phyloP scores from a whole-genome alignment of 1,140 invertebrate genomes.

The Zaprionus lachaisei region DNA sequence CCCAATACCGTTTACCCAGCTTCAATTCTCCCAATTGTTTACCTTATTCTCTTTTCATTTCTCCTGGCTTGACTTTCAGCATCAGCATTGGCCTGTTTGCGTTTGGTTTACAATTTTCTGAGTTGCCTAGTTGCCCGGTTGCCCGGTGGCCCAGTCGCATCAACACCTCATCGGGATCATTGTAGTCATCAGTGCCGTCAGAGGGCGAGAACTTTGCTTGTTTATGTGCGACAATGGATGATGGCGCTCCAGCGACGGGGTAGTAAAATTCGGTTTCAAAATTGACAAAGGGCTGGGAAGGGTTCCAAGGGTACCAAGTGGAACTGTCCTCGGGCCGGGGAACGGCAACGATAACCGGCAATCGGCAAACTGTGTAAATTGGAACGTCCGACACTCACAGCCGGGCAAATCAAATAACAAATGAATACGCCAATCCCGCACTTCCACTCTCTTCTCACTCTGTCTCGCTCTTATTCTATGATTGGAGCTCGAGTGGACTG shows the following conservation, averaged over 20 bases:
- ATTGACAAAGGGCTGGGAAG: constrained; percentile 33
- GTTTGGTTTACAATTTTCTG: background rate
- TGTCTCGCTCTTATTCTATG: constrained; percentile 33
- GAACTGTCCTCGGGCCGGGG: constrained; percentile 22
- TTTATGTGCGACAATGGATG: constrained; percentile 17
- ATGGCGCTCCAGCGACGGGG: constrained; percentile 33
- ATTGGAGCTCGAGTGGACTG: constrained; percentile 49
- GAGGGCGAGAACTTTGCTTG: constrained; percentile 15
- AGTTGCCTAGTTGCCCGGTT: constrained; percentile 2
- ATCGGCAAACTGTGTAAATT: constrained; percentile 50
- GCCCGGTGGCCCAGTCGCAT: constrained; percentile 22
- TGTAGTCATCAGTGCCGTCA: constrained; percentile 11
- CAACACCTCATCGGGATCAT: constrained; percentile 47
- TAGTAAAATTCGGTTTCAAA: constrained; percentile 45
- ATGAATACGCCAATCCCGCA: constrained; percentile 44
- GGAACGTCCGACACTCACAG: constrained; percentile 45
- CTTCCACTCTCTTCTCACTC: constrained; percentile 43
- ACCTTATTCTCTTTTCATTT: background rate
- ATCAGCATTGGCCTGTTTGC: background rate
- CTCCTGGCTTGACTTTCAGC: background rate
- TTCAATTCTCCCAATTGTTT: background rate
- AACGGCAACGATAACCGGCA: constrained; percentile 47
- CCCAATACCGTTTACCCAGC: background rate
- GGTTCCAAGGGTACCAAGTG: background rate
- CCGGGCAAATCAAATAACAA: constrained; percentile 74